phyloP scores from a whole-genome alignment of 2,797 vertebrate genomes.

The Darevskia mixta region DNA sequence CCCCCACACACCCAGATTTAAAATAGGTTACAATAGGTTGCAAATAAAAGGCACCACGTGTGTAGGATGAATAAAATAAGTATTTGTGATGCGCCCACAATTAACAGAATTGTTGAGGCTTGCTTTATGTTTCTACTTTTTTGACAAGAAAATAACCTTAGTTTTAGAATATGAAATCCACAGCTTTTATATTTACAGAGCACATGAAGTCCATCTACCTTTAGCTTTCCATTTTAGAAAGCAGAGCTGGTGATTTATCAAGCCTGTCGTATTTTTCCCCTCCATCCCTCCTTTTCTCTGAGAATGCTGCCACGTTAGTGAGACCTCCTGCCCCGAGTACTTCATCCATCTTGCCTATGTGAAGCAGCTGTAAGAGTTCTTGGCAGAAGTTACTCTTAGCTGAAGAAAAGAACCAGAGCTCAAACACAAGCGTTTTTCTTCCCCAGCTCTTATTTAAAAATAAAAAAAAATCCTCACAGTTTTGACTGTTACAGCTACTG shows the following conservation, averaged over 20 bases:
- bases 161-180: background rate
- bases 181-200: background rate
- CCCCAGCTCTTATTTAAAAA: background rate
- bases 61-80: background rate
- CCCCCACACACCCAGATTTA: background rate
- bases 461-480: background rate
- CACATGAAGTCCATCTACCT: background rate
- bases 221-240: background rate
- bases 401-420: rapidly evolving
- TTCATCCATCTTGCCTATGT: background rate
- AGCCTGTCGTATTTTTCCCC: background rate
- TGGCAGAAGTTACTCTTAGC: background rate
- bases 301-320: background rate
- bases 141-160: background rate
- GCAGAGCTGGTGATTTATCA: rapidly evolving
- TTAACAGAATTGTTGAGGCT: background rate
- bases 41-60: background rate
- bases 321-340: background rate
- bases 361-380: background rate
- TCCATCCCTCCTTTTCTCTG: rapidly evolving
- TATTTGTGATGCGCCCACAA: background rate
- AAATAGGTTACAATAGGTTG: background rate
- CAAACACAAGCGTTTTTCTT: background rate
- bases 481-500: background rate
- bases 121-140: background rate